Percentiles rank a stretch among this genome's conserved stretches.
These are phyloP conservation scores for Siniperca obscura DNA, from an alignment of 2,797 vertebrate species.

Conservation along the genomic window DNA sequence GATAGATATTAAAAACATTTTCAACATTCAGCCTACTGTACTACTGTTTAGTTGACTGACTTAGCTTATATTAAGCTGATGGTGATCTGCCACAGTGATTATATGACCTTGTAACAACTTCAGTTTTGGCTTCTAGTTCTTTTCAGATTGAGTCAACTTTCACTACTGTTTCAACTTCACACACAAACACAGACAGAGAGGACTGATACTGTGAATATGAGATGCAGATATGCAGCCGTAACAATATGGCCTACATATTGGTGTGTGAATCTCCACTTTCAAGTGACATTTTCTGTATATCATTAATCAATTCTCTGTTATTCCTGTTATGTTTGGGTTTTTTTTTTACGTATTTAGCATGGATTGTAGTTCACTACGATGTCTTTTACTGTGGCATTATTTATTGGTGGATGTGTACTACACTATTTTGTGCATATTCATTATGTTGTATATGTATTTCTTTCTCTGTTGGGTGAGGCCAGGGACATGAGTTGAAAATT, in stretches of 20 bases:
- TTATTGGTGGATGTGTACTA: background rate
- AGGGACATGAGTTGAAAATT: background rate
- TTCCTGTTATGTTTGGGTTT: background rate
- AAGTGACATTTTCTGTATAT: background rate
- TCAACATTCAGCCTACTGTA: too few relatives aligned
- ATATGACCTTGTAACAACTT: constrained; percentile 28
- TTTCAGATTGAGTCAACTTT: constrained; percentile 76
- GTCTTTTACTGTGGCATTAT: background rate
- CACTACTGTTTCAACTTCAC: constrained; percentile 58
- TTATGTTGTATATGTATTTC: background rate
- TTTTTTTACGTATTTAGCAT: background rate
- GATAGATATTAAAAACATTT: background rate
- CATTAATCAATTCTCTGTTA: background rate
- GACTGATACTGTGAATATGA: constrained; percentile 30
- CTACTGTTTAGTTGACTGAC: background rate
- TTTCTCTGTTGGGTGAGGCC: background rate
- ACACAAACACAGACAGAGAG: constrained; percentile 1
- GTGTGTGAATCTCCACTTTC: background rate
- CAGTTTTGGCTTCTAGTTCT: constrained; percentile 49
- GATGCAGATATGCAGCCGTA: constrained; percentile 28
- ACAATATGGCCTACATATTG: constrained; percentile 17
- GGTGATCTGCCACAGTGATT: constrained; percentile 24
- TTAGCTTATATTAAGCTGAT: constrained; percentile 4
- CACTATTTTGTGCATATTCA: background rate
- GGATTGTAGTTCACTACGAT: background rate